Evolutionary conservation across 2,888 invertebrate species (phyloP).

Genomic region (Himalopsyche japonica): DNA sequence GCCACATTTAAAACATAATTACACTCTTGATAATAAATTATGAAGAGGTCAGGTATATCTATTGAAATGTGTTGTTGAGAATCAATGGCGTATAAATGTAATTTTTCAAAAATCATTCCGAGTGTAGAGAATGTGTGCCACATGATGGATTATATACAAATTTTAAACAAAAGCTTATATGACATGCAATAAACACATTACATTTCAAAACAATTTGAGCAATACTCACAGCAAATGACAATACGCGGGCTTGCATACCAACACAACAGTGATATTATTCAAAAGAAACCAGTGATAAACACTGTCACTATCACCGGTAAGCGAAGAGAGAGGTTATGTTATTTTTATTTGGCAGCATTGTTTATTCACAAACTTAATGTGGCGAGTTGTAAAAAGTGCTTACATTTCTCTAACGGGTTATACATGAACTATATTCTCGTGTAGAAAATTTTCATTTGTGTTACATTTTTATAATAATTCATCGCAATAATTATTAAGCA

Average conservation of each 20-base stretch:
- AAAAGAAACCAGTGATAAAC: background rate
- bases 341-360: constrained; percentile 5
- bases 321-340: constrained; percentile 27
- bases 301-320: background rate
- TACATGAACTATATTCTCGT: no score
- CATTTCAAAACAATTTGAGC: background rate
- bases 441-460: no score
- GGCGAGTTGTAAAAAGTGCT: background rate
- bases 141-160: no score
- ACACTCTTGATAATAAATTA: background rate
- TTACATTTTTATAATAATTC: no score
- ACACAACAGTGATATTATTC: background rate
- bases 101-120: no score
- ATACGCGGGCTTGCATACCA: background rate
- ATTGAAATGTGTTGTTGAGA: background rate
- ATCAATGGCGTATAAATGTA: background rate
- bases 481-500: no score
- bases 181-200: background rate
- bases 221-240: background rate
- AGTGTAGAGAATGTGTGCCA: no score
- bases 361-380: background rate
- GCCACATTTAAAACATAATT: no score
- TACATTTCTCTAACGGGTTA: no score
- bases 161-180: no score
- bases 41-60: background rate